Conservation (phyloP, 2,113 vertebrate species). For the Serinus canaria region DNA sequence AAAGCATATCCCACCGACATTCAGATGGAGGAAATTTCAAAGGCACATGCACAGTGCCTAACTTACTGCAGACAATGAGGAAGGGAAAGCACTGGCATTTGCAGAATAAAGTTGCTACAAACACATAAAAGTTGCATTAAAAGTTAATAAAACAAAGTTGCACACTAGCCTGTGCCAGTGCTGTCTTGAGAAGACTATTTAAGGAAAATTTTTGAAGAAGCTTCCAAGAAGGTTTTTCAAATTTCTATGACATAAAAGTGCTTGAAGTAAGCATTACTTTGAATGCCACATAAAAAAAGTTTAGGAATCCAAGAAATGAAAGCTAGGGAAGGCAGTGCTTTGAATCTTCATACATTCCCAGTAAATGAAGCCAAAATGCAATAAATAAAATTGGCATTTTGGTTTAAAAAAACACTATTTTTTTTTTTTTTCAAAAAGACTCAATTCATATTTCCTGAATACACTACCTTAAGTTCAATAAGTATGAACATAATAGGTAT, state of each 20-base stretch:
- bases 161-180: not conserved
- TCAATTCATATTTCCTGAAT: not conserved
- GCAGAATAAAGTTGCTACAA: not conserved
- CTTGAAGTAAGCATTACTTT: not conserved
- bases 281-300: not conserved
- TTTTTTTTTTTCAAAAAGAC: not conserved
- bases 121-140: not conserved
- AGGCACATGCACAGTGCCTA: not conserved
- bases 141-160: not conserved
- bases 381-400: not conserved
- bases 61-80: not conserved
- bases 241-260: not conserved
- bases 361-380: not conserved
- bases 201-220: not conserved
- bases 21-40: not conserved
- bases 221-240: not conserved
- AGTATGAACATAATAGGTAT: not conserved
- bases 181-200: not conserved
- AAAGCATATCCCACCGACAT: not conserved
- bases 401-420: not conserved
- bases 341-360: not conserved
- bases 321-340: not conserved
- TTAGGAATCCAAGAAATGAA: not conserved
- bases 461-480: not conserved
- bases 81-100: not conserved